phyloP scores from a whole-genome alignment of 1,140 invertebrate genomes.

The Chlorops oryzae region DNA sequence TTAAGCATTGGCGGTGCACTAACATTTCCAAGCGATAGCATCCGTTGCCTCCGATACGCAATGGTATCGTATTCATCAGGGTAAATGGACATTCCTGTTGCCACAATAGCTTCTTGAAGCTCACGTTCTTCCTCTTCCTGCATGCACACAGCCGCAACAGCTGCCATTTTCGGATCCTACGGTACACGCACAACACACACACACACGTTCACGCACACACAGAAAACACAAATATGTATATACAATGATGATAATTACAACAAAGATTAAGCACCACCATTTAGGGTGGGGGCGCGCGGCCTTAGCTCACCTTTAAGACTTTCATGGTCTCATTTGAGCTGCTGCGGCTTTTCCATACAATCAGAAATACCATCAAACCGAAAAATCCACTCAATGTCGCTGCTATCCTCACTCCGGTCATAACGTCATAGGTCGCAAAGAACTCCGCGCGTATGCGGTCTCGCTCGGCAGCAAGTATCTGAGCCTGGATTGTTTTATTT shows the following conservation, averaged over 20 bases:
- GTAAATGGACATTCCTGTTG: slow-evolving; percentile 54
- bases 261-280: neutral
- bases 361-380: slow-evolving; percentile 76
- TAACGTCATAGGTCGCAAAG: slow-evolving; percentile 84
- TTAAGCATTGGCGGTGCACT: slow-evolving; percentile 50
- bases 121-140: slow-evolving; percentile 71
- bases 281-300: neutral
- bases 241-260: neutral
- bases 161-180: slow-evolving; percentile 58
- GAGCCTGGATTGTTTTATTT: slow-evolving; percentile 34
- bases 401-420: slow-evolving; percentile 83
- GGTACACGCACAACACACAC: neutral
- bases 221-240: too few species aligned
- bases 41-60: slow-evolving; percentile 51
- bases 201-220: neutral
- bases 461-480: slow-evolving; percentile 36
- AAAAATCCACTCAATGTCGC: slow-evolving; percentile 83
- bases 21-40: slow-evolving; percentile 50
- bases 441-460: slow-evolving; percentile 68
- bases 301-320: slow-evolving; percentile 32
- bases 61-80: slow-evolving; percentile 52
- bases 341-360: slow-evolving; percentile 79
- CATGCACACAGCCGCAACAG: slow-evolving; percentile 63
- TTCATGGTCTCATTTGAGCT: slow-evolving; percentile 64
- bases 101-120: slow-evolving; percentile 64